Conservation (phyloP, 2,797 vertebrate genomes). For the Enteromius argenteus region DNA sequence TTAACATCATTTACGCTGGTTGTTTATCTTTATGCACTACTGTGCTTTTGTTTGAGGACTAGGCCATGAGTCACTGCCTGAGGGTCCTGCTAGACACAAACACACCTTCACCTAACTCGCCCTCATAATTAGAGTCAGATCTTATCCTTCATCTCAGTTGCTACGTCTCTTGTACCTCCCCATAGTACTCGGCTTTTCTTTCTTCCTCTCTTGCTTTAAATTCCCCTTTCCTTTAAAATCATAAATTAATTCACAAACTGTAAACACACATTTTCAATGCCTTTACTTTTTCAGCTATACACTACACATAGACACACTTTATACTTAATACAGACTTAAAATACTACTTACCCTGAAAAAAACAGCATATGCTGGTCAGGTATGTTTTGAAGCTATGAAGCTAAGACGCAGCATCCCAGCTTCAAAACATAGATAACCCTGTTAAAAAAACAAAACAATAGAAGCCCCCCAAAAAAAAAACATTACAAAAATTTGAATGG, state of each 20-base stretch:
- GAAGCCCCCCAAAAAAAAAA: too few relatives aligned
- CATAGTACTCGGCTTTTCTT: background rate
- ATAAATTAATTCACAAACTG: background rate
- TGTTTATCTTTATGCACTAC: background rate
- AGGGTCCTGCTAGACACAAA: slow-evolving; percentile 34
- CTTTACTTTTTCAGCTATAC: background rate
- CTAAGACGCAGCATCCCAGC: too few relatives aligned
- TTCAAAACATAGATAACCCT: too few relatives aligned
- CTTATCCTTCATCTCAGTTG: slow-evolving; percentile 60
- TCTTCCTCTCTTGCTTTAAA: background rate
- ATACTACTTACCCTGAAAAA: too few relatives aligned
- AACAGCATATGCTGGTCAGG: too few relatives aligned
- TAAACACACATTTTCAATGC: background rate
- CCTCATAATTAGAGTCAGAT: slow-evolving; percentile 70
- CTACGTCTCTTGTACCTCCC: slow-evolving; percentile 68
- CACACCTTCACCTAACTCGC: slow-evolving; percentile 62
- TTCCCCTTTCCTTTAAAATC: background rate
- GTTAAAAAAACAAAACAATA: too few relatives aligned
- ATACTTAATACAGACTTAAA: background rate
- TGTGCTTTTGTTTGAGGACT: background rate
- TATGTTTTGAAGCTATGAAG: too few relatives aligned
- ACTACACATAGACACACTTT: background rate
- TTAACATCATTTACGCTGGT: background rate
- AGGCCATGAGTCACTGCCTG: background rate
- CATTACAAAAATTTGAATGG: too few relatives aligned